A percentile compares a stretch with the other conserved stretches of the same genome.
phyloP scores from a whole-genome alignment of 92 coral and sea anemone genomes.

The Epizoanthus fatuus region DNA sequence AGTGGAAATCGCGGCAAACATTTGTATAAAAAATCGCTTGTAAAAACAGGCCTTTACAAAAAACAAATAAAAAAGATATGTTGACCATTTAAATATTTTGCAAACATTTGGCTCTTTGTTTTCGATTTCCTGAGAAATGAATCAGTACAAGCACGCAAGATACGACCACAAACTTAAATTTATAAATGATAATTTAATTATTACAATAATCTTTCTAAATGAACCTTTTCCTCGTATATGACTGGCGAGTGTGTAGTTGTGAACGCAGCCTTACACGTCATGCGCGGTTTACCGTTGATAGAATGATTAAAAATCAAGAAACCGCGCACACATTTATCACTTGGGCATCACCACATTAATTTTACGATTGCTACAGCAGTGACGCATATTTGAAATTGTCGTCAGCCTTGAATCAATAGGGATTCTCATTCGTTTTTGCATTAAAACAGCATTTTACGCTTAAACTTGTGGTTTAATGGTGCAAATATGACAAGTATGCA shows the following conservation, averaged over 20 bases:
- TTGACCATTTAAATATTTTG: neutral
- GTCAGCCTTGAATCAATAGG: too few species aligned
- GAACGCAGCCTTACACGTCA: conserved; percentile 21
- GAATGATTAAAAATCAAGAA: neutral
- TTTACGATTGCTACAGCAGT: neutral
- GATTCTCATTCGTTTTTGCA: too few species aligned
- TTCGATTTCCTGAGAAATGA: neutral
- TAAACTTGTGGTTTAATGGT: conserved; percentile 9
- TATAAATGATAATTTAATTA: conserved; percentile 7
- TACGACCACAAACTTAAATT: conserved; percentile 11
- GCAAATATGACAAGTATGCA: conserved; percentile 5
- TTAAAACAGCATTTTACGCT: too few species aligned
- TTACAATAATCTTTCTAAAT: conserved; percentile 23
- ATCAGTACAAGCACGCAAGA: conserved; percentile 13
- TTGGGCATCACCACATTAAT: conserved; percentile 2
- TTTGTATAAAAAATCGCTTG: too few species aligned
- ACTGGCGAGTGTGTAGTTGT: neutral
- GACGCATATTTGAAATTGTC: neutral
- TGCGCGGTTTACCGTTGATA: conserved; percentile 19
- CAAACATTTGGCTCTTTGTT: neutral
- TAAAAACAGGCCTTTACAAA: neutral
- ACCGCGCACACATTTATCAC: neutral
- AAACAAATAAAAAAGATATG: conserved; percentile 1
- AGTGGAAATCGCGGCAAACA: too few species aligned
- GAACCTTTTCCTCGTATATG: conserved; percentile 10